Evolutionary conservation across 2,888 invertebrate genomes (phyloP), one percentile per base, ranked within the genome.

Genomic region (Hedychridium roseum): DNA sequence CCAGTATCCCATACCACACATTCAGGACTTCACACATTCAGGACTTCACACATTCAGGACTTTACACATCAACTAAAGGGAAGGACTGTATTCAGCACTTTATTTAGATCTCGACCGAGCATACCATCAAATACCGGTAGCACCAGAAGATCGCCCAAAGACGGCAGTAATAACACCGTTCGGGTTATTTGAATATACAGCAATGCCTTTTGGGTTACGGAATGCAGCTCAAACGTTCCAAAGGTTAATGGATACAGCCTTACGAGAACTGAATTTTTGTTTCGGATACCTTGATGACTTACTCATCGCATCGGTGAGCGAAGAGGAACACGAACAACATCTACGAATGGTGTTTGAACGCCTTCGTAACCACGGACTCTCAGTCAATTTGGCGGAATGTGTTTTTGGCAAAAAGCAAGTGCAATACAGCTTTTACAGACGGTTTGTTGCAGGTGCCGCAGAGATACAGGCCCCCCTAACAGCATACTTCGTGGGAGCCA

Each of bases 351-450:
- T 31, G 1, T 31, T 31, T 9, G 32, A 31, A 11, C 32, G 32
- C 3, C 32, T 31, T 3, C 2, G 3, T n/a, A 9, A 15, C 9
- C 28, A 3, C 9, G 38, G 27, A n/a, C 6, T 38, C 2, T 2
- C 38, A 12, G 17, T 26, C 4, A 38, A 38, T 6, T 16, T 38
- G 5, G 26, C 38, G 11, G 28, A 38, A 4, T 26, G 38, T 17
- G 12, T 9, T n/a, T 16, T 41, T 30, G 21, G n/a, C 9, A 28
- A 28, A 41, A 15, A 11, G 15, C 16, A 6, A 2, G 31, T 41
- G 1, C 18, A 20, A n/a, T 41, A 41, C n/a, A 28, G 31, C 9
- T 39, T 39, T 18, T 39, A 39, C 31, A 17, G 39, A 1, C 27
- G 28, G 2, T 39, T 28, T 14, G 12, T 39, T 12, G 18, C 14